Evolutionary conservation across 2,797 vertebrate genomes (phyloP), one percentile per base, ranked within the genome.

Genomic region (Sebastes vulpes): DNA sequence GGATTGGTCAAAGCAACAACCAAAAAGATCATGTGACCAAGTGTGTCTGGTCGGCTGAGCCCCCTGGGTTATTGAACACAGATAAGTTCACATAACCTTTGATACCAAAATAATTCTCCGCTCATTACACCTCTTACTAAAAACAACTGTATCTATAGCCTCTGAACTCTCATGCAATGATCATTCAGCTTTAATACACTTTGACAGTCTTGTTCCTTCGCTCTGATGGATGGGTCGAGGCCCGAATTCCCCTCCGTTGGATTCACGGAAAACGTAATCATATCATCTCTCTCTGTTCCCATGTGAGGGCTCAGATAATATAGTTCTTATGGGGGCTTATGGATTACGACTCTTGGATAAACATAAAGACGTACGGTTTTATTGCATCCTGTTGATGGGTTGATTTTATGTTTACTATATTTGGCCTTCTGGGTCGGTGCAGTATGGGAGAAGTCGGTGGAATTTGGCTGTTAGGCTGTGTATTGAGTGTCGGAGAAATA

Each of bases 401-500:
- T 72, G 63, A 77, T 85, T 84, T 81, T 70, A 38, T 71, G 77
- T 78, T 79, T 76, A 70, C 89, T 84, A 83, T 79, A 75, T 71
- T 66, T 57, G 81, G 84, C 58, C 77, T 67, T 71, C 69, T 65
- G 88, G 76, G 76, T 80, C 63, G 3, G 54, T 53, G 6, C 54
- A 26, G 65, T 70, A 50, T 73, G 86, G 71, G 81, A 86, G 85
- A 68, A 60, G 75, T 48, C 72, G 2, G 79, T 35, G 82, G 81
- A 76, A 72, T 86, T 85, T 89, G 89, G 83, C 85, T 75, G 79
- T 84, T 25, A 65, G 53, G 6, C 25, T 65, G 54, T 20, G 78
- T 52, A 83, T 84, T 82, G 92, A 93, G 92, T 90, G 89, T 93
- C 73, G 16, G 76, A 69, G 82, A 90, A 88, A 89, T 68, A 16